Base-by-base conservation (phyloP, 2,797 vertebrate genomes). In the Rhynchonycteris naso region DNA sequence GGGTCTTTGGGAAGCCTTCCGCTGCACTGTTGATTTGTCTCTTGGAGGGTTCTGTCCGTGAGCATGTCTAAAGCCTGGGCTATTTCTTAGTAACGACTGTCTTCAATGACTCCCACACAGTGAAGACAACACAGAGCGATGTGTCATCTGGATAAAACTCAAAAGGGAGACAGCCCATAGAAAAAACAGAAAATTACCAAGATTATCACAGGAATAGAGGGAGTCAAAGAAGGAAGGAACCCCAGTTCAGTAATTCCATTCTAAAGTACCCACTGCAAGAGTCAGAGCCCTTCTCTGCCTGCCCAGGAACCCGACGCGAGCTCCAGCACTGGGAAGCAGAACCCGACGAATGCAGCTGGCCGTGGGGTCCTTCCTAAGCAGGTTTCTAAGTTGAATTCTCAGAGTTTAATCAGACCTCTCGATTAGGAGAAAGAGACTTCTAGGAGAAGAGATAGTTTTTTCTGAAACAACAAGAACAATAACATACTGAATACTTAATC, bases 141-240 rank as follows among this genome's bases (percentile, higher is more conserved):
- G 28, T 52, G 66, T 66, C 26, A 61, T 66, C 47, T 86, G 33
- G 75, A 76, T 87, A 63, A 93, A 91, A 84, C 50, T 30, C 7
- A 72, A 87, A 56, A 86, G 65, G 71, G 35, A 9, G 13, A 28
- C 12, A 35, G 68, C 22, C 4, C 65, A 50, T 0, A 50, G 69
- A 26, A 72, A 92, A 43, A 89, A 13, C 26, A 72, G 66, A 50
- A 91, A 94, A 91, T 75, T 52, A 69, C 86, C 56, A 66, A 68
- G 43, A 88, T 30, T 38, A 80, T 28, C 72, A 80, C 30, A 69
- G 79, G 59, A 71, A 69, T 50, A 74, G 80, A 79, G 4, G 47
- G 88, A 80, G 84, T 2, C 16, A 56, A 71, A 82, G 21, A 7
- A 61, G 26, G 38, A 50, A 82, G 54, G 5, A 38, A 21, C 24